Conservation (phyloP, 2,113 vertebrate genomes). For the Lamprotornis superbus region DNA sequence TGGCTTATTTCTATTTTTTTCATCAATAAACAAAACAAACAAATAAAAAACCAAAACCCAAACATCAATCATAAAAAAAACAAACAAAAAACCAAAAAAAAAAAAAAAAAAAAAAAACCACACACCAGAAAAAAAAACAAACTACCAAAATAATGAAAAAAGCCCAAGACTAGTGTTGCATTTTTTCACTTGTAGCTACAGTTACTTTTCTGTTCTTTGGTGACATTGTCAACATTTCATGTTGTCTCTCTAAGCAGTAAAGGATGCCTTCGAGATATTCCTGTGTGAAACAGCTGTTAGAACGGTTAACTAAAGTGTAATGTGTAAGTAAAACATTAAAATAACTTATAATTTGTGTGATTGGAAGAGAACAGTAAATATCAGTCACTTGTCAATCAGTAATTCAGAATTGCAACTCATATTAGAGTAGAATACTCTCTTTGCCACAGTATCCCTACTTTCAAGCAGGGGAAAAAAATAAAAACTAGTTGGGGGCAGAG, state of each 20-base stretch:
- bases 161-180: not conserved
- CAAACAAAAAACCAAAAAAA: no score
- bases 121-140: not conserved
- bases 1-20: not conserved
- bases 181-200: not conserved
- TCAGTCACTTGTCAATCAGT: not conserved
- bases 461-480: not conserved
- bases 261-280: not conserved
- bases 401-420: not conserved
- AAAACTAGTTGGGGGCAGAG: fast-evolving
- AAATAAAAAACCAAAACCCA: not conserved
- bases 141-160: no score
- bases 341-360: not conserved
- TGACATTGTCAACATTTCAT: not conserved
- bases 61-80: not conserved
- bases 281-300: not conserved
- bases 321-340: not conserved
- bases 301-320: not conserved
- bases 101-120: no score
- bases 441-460: not conserved
- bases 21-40: not conserved
- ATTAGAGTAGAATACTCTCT: not conserved
- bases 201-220: not conserved
- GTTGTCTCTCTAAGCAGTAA: not conserved
- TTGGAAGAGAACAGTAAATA: not conserved